These are phyloP conservation scores for Meganola albula DNA, from an alignment of 2,888 invertebrate genomes.

Conservation along the genomic window DNA sequence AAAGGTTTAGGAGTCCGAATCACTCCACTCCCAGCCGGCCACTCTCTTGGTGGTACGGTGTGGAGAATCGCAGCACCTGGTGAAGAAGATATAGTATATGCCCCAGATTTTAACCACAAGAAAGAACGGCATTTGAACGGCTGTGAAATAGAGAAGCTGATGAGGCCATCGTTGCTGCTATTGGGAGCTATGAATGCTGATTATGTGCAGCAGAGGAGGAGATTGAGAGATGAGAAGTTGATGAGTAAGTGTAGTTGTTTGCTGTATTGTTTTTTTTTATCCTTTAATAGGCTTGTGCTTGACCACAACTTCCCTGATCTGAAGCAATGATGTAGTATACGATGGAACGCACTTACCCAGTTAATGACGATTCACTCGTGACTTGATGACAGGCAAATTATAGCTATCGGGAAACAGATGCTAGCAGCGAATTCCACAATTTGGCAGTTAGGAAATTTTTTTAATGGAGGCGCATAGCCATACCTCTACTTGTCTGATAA, in stretches of 20 bases:
- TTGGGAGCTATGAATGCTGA: constrained; percentile 97
- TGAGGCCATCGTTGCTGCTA: constrained; percentile 94
- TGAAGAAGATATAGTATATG: constrained; percentile 98
- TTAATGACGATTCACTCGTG: too few relatives aligned
- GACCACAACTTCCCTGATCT: too few relatives aligned
- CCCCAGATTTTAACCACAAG: constrained; percentile 99
- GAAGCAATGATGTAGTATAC: too few relatives aligned
- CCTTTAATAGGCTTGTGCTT: too few relatives aligned
- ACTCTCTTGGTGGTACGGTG: constrained; percentile 98
- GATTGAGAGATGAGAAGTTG: constrained; percentile 95
- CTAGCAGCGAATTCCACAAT: too few relatives aligned
- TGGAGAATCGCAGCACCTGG: constrained; percentile 99
- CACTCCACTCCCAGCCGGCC: constrained; percentile 97
- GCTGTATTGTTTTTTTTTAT: constrained; percentile 5
- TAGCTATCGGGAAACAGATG: too few relatives aligned
- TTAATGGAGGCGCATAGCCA: neutral
- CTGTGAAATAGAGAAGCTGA: constrained; percentile 93
- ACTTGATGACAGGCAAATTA: too few relatives aligned
- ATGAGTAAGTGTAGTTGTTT: constrained; percentile 84
- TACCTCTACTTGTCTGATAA: too few relatives aligned
- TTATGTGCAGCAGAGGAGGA: constrained; percentile 92
- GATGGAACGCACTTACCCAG: too few relatives aligned
- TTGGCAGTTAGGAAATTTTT: too few relatives aligned
- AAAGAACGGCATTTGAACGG: constrained; percentile 98
- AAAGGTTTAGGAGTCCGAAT: constrained; percentile 97